Base-by-base conservation (phyloP, 2,113 vertebrate species). In the Clupea harengus region DNA sequence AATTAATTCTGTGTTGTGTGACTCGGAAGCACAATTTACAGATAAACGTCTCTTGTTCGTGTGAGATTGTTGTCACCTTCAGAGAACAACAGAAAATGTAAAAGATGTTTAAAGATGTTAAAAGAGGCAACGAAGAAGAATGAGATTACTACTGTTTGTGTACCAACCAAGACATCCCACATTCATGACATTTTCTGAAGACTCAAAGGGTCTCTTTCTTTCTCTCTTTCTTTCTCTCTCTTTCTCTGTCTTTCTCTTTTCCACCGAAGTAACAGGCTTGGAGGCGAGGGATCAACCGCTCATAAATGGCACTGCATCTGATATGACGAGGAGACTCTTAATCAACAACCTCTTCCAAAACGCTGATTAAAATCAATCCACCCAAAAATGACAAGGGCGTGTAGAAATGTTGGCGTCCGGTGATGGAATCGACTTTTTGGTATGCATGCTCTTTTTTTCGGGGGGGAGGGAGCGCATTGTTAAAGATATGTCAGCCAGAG, bases 1-100 rank as follows among this genome's bases (percentile, higher is more conserved):
- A 67, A 67, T 67, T 67, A 67, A 28, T 67, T 67, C n/a, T 2
- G 64, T 67, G 64, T 67, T 67, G 64, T 67, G 64, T 67, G 64
- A 28, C 64, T 67, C 64, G 8, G n/a, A 67, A 67, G 25, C 64
- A 25, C 64, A 28, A 28, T 67, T 67, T 67, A n/a, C 64, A 67
- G 64, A 67, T n/a, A 67, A 67, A 28, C 64, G 64, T n/a, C 25
- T 67, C 64, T 28, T 28, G 64, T 25, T 67, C 64, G 9, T 6
- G 22, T 67, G 64, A n/a, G n/a, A 67, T 7, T 11, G n/a, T n/a
- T 67, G 64, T 67, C 64, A 67, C n/a, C 64, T n/a, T 67, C n/a
- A 6, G 22, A 25, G 64, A 67, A 52, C 50, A 67, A 67, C 64
- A 67, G 64, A 67, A 28, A 25, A 67, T 28, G 22, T 28, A 25